Conservation (phyloP, 2,113 vertebrate species). For the Podilymbus podiceps region DNA sequence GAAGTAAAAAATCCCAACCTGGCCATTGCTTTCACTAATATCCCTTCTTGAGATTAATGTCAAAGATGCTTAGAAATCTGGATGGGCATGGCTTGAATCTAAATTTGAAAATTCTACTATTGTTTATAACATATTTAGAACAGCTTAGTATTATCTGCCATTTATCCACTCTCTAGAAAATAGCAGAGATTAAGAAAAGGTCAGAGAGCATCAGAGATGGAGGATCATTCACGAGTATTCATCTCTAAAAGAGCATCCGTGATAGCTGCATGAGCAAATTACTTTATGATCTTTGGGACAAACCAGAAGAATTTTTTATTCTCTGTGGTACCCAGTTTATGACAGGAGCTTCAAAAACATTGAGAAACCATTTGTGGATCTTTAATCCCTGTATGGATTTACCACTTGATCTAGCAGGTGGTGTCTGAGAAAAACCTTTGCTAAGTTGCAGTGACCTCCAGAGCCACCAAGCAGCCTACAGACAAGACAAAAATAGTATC, state of each 20-base stretch:
- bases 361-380: background rate
- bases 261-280: background rate
- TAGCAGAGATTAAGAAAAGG: background rate
- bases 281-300: background rate
- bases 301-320: background rate
- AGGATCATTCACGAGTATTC: background rate
- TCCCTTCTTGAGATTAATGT: background rate
- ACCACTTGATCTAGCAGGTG: background rate
- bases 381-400: background rate
- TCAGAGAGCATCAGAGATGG: background rate
- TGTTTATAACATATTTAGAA: background rate
- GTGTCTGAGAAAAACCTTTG: background rate
- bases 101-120: background rate
- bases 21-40: background rate
- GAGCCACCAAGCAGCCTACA: background rate
- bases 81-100: background rate
- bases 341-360: background rate
- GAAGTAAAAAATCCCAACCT: background rate
- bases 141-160: background rate
- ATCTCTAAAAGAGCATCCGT: background rate
- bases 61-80: background rate
- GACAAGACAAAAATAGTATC: background rate
- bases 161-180: background rate
- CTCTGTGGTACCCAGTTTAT: background rate
- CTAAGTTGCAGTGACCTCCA: background rate